Evolutionary conservation across 2,797 vertebrate species (phyloP), one percentile per base, ranked within the genome.

Genomic region (Acomys russatus): DNA sequence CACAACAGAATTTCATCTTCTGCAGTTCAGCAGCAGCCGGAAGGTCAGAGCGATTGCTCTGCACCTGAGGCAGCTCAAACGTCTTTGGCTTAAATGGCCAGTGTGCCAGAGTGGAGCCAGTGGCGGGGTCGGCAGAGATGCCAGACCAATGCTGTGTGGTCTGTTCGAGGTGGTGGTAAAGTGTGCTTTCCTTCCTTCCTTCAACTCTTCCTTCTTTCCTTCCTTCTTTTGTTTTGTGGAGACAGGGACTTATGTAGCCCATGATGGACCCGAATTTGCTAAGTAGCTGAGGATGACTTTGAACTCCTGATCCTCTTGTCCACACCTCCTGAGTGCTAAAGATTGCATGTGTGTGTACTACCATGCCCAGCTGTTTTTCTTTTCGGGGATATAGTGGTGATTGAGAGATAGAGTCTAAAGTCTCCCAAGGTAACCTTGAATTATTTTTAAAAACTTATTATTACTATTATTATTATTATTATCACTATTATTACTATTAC

Each of bases 101-200:
- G 18, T 28, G 33, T 30, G 17, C 11, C 59, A 74, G 51, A 76
- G 54, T 6, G 7, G 14, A 68, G 54, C 17, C 38, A 15, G 20
- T 76, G 49, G 4, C 22, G 18, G 20, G 38, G 25, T 2, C 5
- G 14, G 22, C 15, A 4, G 30, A 73, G 33, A 54, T 10, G 14
- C 3, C 35, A 38, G 76, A 9, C 56, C 33, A 0, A n/a, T 0
- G 12, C 9, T 4, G 7, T 33, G 25, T 10, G 9, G 74, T 8
- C 63, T 90, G 61, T 14, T 90, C 33, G 22, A 4, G 7, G 20
- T 35, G 61, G 20, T 25, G 59, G 22, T 4, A n/a, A 78, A 18
- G 61, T 35, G 44, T 64, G 10, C 11, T 28, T 88, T n/a, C n/a
- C n/a, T n/a, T n/a, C n/a, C n/a, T n/a, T n/a, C n/a, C n/a, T n/a